Evolutionary conservation across 2,888 invertebrate species (phyloP).

Genomic region (Pseudococcus viburni): DNA sequence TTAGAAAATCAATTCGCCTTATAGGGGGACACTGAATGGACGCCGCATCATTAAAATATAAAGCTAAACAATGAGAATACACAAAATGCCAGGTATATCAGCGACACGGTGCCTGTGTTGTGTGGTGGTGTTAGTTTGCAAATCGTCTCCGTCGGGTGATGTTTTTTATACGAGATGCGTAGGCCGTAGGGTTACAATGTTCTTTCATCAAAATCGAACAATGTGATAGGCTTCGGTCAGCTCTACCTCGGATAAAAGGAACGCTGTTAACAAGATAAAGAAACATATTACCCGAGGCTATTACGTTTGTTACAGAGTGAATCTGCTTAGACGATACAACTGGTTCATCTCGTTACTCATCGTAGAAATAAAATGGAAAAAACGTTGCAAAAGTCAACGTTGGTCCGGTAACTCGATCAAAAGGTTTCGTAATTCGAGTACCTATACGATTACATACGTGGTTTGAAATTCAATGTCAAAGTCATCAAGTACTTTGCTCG

Average conservation of each 20-base stretch:
- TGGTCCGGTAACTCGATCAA: too few relatives aligned
- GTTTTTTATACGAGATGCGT: neutral
- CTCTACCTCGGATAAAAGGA: neutral
- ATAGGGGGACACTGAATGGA: neutral
- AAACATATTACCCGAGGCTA: neutral
- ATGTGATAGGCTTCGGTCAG: neutral
- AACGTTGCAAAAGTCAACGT: neutral
- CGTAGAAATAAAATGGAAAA: neutral
- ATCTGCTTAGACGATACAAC: conserved; percentile 10
- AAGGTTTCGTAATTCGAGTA: too few relatives aligned
- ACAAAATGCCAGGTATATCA: neutral
- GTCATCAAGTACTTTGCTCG: conserved; percentile 19
- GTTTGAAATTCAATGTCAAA: conserved; percentile 40
- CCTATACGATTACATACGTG: neutral
- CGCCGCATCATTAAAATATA: neutral
- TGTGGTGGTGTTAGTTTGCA: conserved; percentile 1
- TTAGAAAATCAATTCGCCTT: neutral
- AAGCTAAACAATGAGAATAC: neutral
- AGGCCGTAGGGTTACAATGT: conserved; percentile 13
- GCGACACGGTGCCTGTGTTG: neutral
- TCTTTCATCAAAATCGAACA: conserved; percentile 28
- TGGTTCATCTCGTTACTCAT: neutral
- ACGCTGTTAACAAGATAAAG: conserved; percentile 37
- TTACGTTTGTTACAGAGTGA: neutral
- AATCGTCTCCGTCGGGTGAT: neutral